Conservation (phyloP, 2,113 vertebrate genomes). For the Silurus glanis region DNA sequence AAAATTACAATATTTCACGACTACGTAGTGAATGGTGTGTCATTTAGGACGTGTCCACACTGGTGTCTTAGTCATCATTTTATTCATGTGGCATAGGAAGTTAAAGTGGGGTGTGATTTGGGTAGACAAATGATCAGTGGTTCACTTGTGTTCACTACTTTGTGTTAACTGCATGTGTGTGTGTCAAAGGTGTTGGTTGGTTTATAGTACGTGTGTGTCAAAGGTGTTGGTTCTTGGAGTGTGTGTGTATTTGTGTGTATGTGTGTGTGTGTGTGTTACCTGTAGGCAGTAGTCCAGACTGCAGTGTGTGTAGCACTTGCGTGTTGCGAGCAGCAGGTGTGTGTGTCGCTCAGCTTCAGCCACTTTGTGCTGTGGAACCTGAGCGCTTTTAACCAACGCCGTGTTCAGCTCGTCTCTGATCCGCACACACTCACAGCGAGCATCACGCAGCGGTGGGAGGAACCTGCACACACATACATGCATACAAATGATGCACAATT, state of each 20-base stretch:
- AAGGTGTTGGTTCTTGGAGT: no score
- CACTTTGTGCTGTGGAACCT: slow-evolving; percentile 65
- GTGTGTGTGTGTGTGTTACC: slow-evolving; percentile 49
- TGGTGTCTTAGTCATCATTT: background rate
- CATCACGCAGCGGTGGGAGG: slow-evolving; percentile 67
- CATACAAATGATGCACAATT: background rate
- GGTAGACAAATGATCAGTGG: background rate
- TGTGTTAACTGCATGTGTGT: background rate
- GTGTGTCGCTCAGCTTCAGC: slow-evolving; percentile 66
- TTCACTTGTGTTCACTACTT: background rate
- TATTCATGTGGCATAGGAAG: background rate
- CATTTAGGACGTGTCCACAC: background rate
- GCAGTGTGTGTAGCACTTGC: slow-evolving; percentile 76
- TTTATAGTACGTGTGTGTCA: background rate
- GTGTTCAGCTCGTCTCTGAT: slow-evolving; percentile 71
- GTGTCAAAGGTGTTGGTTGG: background rate
- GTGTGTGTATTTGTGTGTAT: slow-evolving; percentile 61
- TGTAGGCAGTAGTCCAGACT: slow-evolving; percentile 77
- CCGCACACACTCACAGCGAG: slow-evolving; percentile 68
- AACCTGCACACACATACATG: slow-evolving; percentile 59
- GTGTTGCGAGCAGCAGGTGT: slow-evolving; percentile 72
- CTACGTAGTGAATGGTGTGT: background rate
- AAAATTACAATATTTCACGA: background rate
- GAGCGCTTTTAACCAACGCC: slow-evolving; percentile 65
- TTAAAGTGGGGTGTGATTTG: background rate